phyloP scores from a whole-genome alignment of 2,797 vertebrate genomes.

The Muscicapa striata region DNA sequence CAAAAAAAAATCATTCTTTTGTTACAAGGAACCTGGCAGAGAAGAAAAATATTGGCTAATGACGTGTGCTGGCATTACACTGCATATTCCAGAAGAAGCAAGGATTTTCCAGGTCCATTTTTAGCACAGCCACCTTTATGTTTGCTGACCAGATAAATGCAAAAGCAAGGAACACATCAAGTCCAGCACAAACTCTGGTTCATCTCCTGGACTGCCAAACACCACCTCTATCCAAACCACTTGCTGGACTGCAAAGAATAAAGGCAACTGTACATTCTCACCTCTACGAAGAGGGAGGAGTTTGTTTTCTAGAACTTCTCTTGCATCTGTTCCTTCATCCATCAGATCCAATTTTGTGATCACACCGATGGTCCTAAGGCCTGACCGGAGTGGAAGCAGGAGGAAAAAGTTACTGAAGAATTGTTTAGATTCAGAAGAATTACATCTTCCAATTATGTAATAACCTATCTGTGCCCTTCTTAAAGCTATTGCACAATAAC shows the following conservation, averaged over 20 bases:
- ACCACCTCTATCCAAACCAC: neutral
- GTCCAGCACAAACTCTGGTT: neutral
- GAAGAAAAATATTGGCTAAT: neutral
- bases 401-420: neutral
- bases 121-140: neutral
- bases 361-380: slow-evolving; percentile 91
- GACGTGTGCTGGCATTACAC: neutral
- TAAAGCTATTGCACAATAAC: neutral
- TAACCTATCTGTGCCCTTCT: neutral
- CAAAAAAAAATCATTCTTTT: neutral
- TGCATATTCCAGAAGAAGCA: neutral
- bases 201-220: neutral
- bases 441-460: neutral
- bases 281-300: slow-evolving; percentile 91
- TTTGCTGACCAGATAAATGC: neutral
- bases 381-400: slow-evolving; percentile 52
- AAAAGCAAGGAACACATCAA: neutral
- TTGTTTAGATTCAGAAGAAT: neutral
- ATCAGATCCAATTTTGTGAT: slow-evolving; percentile 95
- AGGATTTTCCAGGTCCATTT: neutral
- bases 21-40: neutral
- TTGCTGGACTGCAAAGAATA: neutral
- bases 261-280: slow-evolving; percentile 24
- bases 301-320: slow-evolving; percentile 89
- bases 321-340: slow-evolving; percentile 92